Conservation (phyloP, 2,113 vertebrate genomes). For the Brachypteracias leptosomus region DNA sequence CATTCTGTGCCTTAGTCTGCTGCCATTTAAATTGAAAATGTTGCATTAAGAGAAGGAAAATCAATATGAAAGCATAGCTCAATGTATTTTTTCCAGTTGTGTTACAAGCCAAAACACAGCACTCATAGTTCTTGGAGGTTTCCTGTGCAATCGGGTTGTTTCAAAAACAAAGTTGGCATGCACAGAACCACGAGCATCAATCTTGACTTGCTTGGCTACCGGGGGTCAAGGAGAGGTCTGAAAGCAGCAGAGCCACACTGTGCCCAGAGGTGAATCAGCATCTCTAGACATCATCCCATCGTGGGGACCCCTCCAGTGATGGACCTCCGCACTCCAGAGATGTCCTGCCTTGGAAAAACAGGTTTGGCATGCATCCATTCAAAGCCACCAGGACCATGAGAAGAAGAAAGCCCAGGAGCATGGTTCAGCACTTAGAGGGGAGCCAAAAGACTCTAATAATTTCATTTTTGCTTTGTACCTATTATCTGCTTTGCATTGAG, state of each 20-base stretch:
- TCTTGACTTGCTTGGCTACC: not conserved
- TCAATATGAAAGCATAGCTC: not conserved
- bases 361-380: fast-evolving
- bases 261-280: not conserved
- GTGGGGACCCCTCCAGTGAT: not conserved
- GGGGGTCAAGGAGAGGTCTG: not conserved
- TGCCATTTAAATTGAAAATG: constrained; percentile 45
- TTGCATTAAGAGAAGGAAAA: constrained; percentile 32
- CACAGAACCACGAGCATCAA: not conserved
- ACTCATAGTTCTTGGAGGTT: not conserved
- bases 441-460: fast-evolving
- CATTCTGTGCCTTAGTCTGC: not conserved
- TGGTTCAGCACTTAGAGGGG: not conserved
- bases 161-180: not conserved
- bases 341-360: not conserved
- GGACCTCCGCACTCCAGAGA: not conserved
- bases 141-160: not conserved
- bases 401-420: not conserved
- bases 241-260: not conserved
- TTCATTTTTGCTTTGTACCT: fast-evolving
- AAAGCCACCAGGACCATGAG: fast-evolving
- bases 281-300: not conserved
- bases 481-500: not conserved
- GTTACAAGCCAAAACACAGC: not conserved
- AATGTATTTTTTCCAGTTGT: not conserved